phyloP scores from a whole-genome alignment of 2,888 invertebrate genomes.

The Cantharis nigra region DNA sequence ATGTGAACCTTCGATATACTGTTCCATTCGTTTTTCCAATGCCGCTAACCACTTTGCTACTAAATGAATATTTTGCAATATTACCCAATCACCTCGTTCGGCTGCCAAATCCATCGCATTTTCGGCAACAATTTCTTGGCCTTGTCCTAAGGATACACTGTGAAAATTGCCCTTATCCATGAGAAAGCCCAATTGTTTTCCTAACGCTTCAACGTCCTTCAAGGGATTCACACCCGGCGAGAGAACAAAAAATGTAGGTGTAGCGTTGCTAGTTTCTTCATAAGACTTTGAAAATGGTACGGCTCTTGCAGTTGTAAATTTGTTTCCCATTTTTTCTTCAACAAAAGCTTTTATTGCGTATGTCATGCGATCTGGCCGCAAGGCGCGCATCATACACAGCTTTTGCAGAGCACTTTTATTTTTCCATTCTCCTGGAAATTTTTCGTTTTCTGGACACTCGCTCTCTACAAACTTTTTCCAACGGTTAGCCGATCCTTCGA shows the following conservation, averaged over 20 bases:
- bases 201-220: constrained; percentile 88
- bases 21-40: constrained; percentile 90
- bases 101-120: constrained; percentile 80
- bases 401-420: constrained; percentile 83
- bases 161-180: constrained; percentile 84
- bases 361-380: constrained; percentile 92
- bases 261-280: constrained; percentile 81
- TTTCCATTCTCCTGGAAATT: constrained; percentile 96
- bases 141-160: constrained; percentile 92
- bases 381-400: constrained; percentile 89
- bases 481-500: constrained; percentile 87
- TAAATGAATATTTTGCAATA: constrained; percentile 90
- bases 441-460: constrained; percentile 91
- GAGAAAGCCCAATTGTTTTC: constrained; percentile 79
- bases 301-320: constrained; percentile 78
- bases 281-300: constrained; percentile 85
- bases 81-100: constrained; percentile 86
- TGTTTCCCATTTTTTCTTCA: constrained; percentile 84
- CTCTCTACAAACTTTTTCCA: constrained; percentile 94
- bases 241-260: constrained; percentile 91
- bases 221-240: constrained; percentile 94
- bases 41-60: constrained; percentile 87
- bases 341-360: constrained; percentile 88
- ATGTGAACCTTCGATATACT: constrained; percentile 70
- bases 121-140: constrained; percentile 92